Base-by-base conservation (phyloP, 2,888 invertebrate species). In the Dasysyrphus albostriatus region DNA sequence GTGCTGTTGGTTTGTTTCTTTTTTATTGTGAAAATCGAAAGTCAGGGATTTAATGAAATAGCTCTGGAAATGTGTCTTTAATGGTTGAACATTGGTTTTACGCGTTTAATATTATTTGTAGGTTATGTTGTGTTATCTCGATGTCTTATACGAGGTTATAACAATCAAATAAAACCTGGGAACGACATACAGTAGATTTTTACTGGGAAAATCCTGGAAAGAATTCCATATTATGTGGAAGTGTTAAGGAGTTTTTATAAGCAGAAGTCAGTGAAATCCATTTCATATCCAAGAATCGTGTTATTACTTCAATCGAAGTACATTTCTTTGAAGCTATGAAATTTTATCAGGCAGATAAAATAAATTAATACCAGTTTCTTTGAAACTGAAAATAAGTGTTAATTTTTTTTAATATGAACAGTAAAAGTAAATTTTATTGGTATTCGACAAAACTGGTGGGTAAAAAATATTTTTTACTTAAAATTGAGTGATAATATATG, bases 81-180 rank as follows among this genome's bases (percentile, higher is more conserved):
- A 85, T 82, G 82, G 85, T 0, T 14, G 69, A 72, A 59, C 58
- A 56, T 72, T 72, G 58, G 58, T 44, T 39, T 70, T 42, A 70
- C 12, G 56, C 67, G 32, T 73, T 61, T 74, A 74, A 49, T 82
- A 87, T 87, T 87, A 82, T 87, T 82, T 78, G 82, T 70, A 49
- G 42, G 74, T 78, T 87, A 70, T 74, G 70, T 82, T 87, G 82
- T 74, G 65, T 82, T 65, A 34, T 47, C 61, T 75, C 67, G 58
- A 83, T 78, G 82, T 34, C 9, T 42, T 42, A 12, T 42, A 44
- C 16, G 54, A 67, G 78, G 82, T 65, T 67, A 87, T 87, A 87
- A 83, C 87, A 79, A 79, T 87, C 87, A 83, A 87, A 87, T 87
- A 65, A 87, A 83, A 44, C 47, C 24, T 39, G 39, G 12, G n/a